Evolutionary conservation across 2,888 invertebrate genomes (phyloP).

Genomic region (Synanthedon vespiformis): DNA sequence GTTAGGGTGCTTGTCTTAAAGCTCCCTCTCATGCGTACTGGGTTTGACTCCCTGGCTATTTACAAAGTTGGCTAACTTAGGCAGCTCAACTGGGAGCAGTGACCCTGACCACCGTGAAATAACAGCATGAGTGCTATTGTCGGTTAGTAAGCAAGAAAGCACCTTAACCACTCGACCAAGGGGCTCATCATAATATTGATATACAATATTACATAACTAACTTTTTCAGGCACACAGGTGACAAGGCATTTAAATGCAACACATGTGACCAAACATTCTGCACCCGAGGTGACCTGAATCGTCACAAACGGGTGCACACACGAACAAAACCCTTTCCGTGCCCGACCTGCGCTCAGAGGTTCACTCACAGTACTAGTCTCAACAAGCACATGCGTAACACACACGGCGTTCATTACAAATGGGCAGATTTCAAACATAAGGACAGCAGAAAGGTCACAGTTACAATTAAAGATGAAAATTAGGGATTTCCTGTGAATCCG

Average conservation of each 20-base stretch:
- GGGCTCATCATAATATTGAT: not conserved
- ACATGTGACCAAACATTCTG: constrained; percentile 42
- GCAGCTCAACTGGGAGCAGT: no score
- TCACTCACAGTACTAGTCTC: constrained; percentile 52
- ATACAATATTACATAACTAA: not conserved
- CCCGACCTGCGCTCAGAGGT: constrained; percentile 45
- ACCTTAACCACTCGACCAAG: no score
- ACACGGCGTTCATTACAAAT: constrained; percentile 50
- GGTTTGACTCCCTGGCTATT: no score
- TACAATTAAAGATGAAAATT: constrained; percentile 9
- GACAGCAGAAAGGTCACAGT: constrained; percentile 16
- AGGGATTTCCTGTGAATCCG: not conserved
- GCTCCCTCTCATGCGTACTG: no score
- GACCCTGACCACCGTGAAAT: no score
- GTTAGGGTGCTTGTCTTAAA: no score
- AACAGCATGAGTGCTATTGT: no score
- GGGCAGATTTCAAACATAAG: constrained; percentile 33
- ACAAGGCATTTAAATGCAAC: constrained; percentile 46
- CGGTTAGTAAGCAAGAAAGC: not conserved
- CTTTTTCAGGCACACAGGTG: constrained; percentile 49
- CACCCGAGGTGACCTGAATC: constrained; percentile 41
- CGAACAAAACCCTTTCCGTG: constrained; percentile 54
- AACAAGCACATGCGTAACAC: constrained; percentile 58
- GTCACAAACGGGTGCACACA: constrained; percentile 51
- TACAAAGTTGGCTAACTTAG: no score